A percentile compares a stretch with the other conserved stretches of the same genome.
These are phyloP conservation scores for Xenus cinereus DNA, from an alignment of 2,113 vertebrate genomes.

Conservation along the genomic window DNA sequence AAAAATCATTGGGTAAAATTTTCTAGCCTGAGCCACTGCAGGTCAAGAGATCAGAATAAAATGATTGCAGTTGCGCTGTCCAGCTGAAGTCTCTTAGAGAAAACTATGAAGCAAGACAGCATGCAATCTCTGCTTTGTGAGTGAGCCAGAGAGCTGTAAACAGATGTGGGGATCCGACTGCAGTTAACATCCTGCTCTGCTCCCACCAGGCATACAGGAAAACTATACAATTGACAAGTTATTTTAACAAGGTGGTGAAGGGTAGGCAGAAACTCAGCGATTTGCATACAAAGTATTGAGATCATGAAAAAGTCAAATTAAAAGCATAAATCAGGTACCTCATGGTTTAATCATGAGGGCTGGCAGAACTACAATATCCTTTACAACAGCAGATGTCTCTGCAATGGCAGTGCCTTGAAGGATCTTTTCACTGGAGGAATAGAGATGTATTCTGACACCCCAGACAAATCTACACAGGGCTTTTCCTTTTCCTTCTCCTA, in stretches of 20 bases:
- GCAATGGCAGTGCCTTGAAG: neutral
- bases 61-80: neutral
- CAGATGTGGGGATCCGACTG: neutral
- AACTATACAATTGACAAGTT: neutral
- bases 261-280: neutral
- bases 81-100: neutral
- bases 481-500: neutral
- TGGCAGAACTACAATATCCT: neutral
- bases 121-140: neutral
- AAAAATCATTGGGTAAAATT: neutral
- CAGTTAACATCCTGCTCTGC: neutral
- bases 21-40: neutral
- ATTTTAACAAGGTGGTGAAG: neutral
- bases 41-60: neutral
- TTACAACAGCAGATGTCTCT: neutral
- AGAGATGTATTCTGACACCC: neutral
- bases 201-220: neutral
- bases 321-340: neutral
- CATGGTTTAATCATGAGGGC: neutral
- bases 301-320: neutral
- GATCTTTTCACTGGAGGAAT: neutral
- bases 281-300: neutral
- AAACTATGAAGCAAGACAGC: neutral
- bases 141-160: neutral
- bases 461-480: neutral